Evolutionary conservation across 2,888 invertebrate genomes (phyloP), one percentile per base, ranked within the genome.

Genomic region (Lithophane leautieri): DNA sequence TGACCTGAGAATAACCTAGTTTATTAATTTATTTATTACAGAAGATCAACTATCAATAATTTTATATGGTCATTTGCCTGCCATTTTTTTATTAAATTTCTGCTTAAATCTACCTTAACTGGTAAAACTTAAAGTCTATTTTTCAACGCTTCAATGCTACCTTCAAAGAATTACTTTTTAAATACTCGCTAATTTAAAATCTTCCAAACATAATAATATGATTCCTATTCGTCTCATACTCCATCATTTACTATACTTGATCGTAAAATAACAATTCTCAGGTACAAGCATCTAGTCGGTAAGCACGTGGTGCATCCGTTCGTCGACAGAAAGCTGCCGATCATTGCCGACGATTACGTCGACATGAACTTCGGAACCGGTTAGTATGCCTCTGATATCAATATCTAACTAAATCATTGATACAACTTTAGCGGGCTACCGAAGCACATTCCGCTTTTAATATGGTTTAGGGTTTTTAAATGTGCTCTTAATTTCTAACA

Each of bases 341-440:
- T 99, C 86, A 97, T 99, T 22, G 97, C 98, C 66, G 99, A 99
- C 92, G 98, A 98, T 2, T 99, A 98, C 92, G 99, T 99, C 1
- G 99, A 99, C 89, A 98, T 98, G 96, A 97, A 97, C 79, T 99
- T 99, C 93, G 99, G 99, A 89, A 99, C 99, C 73, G 99, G 98
- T 98, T 88, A 89, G 92, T 85, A 71, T 60, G 4, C 63, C 16
- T 8, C 58, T 22, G 19, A n/a, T 6, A 54, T n/a, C n/a, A n/a
- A 54, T 54, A 52, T 4, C 9, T 22, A 4, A 54, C 4, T 54
- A 54, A n/a, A 54, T n/a, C 54, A n/a, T n/a, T 12, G 9, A 54
- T 54, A 54, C 4, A n/a, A n/a, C 4, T 54, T n/a, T 11, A 0
- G n/a, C 12, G 54, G 12, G 54, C n/a, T n/a, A 54, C 11, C n/a